Conservation (phyloP, 1,140 invertebrate genomes). For the Zaprionus inermis region DNA sequence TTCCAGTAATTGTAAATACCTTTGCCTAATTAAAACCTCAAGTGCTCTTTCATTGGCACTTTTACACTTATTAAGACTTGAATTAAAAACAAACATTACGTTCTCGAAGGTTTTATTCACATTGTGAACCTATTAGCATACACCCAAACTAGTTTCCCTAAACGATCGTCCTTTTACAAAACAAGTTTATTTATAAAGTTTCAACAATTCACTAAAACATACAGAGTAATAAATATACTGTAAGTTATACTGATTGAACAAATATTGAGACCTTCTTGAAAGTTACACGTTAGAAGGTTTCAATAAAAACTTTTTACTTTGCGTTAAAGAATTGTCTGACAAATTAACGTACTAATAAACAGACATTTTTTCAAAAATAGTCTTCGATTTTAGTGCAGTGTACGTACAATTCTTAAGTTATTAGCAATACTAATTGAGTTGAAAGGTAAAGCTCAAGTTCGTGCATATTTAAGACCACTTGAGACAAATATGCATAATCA, state of each 20-base stretch:
- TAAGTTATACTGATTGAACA: neutral
- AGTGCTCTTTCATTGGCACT: conserved; percentile 35
- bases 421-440: neutral
- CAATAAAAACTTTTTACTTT: neutral
- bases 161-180: neutral
- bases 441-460: conserved; percentile 10
- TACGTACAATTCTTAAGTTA: neutral
- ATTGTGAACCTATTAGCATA: neutral
- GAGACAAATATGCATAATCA: neutral
- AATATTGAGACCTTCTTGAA: neutral
- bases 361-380: neutral
- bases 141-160: neutral
- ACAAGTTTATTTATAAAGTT: neutral
- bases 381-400: neutral
- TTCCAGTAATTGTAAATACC: conserved; percentile 11
- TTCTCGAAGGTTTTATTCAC: neutral
- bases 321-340: neutral
- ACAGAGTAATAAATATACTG: neutral
- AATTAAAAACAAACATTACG: neutral
- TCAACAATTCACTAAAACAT: neutral
- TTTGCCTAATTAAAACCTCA: conserved; percentile 18
- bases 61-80: conserved; percentile 1
- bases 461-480: neutral
- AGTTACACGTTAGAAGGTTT: neutral
- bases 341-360: neutral